These are phyloP conservation scores for Steinernema hermaphroditum DNA, from an alignment of 2,888 invertebrate species.

Conservation along the genomic window DNA sequence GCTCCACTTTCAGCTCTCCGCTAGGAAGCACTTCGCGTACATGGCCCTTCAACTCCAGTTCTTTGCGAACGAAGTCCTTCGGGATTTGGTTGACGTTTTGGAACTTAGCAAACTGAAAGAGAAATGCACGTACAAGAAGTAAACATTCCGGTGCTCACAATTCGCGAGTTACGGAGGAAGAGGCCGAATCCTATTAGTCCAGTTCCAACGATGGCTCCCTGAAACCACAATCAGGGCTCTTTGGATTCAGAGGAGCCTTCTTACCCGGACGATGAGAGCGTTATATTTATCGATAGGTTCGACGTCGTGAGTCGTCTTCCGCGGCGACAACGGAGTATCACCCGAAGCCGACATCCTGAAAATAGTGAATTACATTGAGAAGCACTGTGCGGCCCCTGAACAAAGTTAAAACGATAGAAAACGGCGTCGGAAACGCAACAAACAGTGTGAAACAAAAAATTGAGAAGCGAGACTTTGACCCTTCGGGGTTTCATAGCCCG, in stretches of 20 bases:
- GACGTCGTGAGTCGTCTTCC: conserved; percentile 8
- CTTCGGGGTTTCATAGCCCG: not conserved
- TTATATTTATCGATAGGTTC: conserved; percentile 14
- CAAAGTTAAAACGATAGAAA: not conserved
- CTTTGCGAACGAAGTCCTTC: conserved; percentile 62
- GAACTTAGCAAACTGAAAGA: conserved; percentile 61
- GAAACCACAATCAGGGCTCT: conserved; percentile 33
- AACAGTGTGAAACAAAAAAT: not conserved
- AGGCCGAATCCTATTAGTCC: conserved; percentile 59
- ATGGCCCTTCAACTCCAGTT: conserved; percentile 60
- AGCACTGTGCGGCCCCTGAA: not conserved
- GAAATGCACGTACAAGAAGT: not conserved
- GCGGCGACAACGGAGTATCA: not conserved
- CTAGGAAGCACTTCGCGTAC: conserved; percentile 54
- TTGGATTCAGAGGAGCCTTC: not conserved
- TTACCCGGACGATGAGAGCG: conserved; percentile 19
- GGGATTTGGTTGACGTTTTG: conserved; percentile 64
- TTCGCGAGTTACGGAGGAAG: conserved; percentile 60
- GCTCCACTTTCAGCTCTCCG: conserved; percentile 60
- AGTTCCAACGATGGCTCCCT: conserved; percentile 64
- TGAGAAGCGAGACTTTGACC: not conserved
- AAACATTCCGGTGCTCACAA: conserved; percentile 47
- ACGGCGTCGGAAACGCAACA: not conserved
- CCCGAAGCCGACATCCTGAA: conserved; percentile 17
- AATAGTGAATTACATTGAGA: not conserved